Evolutionary conservation across 2,113 vertebrate genomes (phyloP).

Genomic region (Phocoena sinus): DNA sequence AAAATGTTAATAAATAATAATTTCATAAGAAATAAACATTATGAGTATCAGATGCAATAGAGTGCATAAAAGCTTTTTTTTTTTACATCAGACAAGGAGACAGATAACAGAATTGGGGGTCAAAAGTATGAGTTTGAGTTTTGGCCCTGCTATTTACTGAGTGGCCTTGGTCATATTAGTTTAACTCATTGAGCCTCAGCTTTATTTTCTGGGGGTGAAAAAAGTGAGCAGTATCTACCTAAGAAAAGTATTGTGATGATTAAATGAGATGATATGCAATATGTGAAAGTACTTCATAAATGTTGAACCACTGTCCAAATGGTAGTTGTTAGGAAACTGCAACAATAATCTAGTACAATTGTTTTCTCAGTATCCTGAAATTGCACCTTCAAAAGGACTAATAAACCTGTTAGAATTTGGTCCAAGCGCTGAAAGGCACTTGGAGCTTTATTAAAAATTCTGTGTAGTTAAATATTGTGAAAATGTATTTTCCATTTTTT

Average conservation of each 20-base stretch:
- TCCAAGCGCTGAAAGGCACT: neutral
- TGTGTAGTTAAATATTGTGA: neutral
- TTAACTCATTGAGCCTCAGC: neutral
- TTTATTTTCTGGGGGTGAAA: neutral
- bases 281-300: slow-evolving; percentile 14
- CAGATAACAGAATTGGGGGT: neutral
- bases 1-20: neutral
- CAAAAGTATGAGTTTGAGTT: neutral
- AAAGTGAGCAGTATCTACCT: neutral
- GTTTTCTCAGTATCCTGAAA: neutral
- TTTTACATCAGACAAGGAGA: neutral
- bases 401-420: neutral
- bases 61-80: neutral
- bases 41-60: neutral
- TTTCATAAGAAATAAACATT: neutral
- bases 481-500: neutral
- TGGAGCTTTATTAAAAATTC: neutral
- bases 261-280: neutral
- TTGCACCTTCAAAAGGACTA: neutral
- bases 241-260: neutral
- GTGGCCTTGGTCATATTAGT: neutral
- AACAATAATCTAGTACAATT: neutral
- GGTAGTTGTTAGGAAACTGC: neutral
- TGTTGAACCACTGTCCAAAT: neutral
- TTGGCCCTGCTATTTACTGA: neutral